phyloP scores from a whole-genome alignment of 1,140 invertebrate species.

The Chelonus insularis region DNA sequence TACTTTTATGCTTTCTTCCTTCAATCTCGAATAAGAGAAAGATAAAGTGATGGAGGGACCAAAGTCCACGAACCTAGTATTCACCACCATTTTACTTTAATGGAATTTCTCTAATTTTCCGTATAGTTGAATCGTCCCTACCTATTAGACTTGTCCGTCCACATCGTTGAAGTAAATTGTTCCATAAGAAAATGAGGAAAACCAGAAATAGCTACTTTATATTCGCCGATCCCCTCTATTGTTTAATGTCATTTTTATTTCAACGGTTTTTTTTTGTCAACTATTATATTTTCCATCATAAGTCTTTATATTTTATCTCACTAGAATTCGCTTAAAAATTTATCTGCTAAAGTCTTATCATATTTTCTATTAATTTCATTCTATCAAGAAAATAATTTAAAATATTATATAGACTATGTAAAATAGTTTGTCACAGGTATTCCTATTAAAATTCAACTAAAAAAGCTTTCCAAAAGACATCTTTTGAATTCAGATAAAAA shows the following conservation, averaged over 20 bases:
- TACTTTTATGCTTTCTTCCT: neutral
- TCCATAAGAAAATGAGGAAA: neutral
- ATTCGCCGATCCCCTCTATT: too few species aligned
- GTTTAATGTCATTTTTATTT: neutral
- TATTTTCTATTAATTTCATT: neutral
- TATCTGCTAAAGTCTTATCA: neutral
- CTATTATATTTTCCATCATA: neutral
- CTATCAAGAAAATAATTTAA: neutral
- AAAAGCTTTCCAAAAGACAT: too few species aligned
- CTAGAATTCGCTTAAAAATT: neutral
- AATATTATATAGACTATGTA: too few species aligned
- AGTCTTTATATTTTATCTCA: too few species aligned
- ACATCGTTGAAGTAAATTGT: slow-evolving; percentile 6
- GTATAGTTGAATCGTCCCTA: slow-evolving; percentile 28
- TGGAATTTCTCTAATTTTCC: slow-evolving; percentile 33
- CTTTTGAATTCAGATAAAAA: too few species aligned
- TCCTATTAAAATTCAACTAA: too few species aligned
- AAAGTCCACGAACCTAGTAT: neutral
- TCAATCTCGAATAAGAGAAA: neutral
- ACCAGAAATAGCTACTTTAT: neutral
- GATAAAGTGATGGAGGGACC: neutral
- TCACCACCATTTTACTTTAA: slow-evolving; percentile 11
- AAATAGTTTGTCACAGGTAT: too few species aligned
- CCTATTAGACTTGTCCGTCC: slow-evolving; percentile 27
- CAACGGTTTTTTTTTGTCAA: neutral